Evolutionary conservation across 2,113 vertebrate species (phyloP).

Genomic region (Equus przewalskii): DNA sequence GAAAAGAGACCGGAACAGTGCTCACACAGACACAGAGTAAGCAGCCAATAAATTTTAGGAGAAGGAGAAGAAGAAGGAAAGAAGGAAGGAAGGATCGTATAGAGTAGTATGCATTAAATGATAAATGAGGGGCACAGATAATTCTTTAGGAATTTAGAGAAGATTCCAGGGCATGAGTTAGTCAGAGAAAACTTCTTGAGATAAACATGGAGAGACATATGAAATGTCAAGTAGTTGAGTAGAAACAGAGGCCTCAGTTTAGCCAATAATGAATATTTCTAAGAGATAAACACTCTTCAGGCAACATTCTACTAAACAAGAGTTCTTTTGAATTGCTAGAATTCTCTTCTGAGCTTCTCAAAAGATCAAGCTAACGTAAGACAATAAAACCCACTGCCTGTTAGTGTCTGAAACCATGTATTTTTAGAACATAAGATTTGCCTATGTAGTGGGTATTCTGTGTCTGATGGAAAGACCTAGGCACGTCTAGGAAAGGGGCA

Average conservation of each 20-base stretch:
- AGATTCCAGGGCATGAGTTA: not conserved
- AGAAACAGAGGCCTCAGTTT: slow-evolving; percentile 54
- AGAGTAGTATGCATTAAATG: not conserved
- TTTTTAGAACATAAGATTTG: not conserved
- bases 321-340: slow-evolving; percentile 24
- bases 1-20: not conserved
- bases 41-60: slow-evolving; percentile 65
- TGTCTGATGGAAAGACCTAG: not conserved
- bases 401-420: not conserved
- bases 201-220: not conserved
- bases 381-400: not conserved
- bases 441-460: not conserved
- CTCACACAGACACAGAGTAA: not conserved
- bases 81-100: not conserved
- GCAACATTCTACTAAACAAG: slow-evolving; percentile 5
- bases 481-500: not conserved
- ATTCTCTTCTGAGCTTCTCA: slow-evolving; percentile 31
- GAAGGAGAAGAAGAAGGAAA: not conserved
- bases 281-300: slow-evolving; percentile 40
- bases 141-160: slow-evolving; percentile 44
- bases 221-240: not conserved
- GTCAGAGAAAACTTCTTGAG: not conserved
- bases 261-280: slow-evolving; percentile 59
- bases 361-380: not conserved
- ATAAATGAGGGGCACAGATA: not conserved